Percentiles rank a stretch among this genome's conserved stretches.
phyloP scores from a whole-genome alignment of 2,888 invertebrate species.

The Cerceris ruficornis region DNA sequence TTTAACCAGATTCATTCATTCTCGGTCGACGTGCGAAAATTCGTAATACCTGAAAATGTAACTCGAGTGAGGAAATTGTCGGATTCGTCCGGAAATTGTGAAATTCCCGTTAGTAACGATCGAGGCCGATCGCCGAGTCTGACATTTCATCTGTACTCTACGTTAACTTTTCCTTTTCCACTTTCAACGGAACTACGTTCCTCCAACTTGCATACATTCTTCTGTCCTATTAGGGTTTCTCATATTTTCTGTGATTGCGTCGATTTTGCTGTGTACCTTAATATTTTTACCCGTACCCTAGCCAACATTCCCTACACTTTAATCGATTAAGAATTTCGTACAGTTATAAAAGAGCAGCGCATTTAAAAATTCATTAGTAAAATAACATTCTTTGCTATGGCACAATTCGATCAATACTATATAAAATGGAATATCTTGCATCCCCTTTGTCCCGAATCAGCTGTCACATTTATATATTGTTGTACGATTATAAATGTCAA shows the following conservation, averaged over 20 bases:
- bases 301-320: too few relatives aligned
- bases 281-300: too few relatives aligned
- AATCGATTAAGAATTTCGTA: too few relatives aligned
- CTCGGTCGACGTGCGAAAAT: neutral
- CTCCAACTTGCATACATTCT: neutral
- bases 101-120: constrained; percentile 63
- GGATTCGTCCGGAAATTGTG: constrained; percentile 70
- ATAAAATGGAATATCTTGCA: too few relatives aligned
- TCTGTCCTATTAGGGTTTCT: neutral
- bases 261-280: constrained; percentile 2
- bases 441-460: too few relatives aligned
- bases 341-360: too few relatives aligned
- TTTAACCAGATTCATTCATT: constrained; percentile 15
- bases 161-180: constrained; percentile 1
- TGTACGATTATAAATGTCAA: too few relatives aligned
- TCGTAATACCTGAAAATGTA: constrained; percentile 13
- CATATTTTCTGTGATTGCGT: constrained; percentile 15
- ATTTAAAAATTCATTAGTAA: too few relatives aligned
- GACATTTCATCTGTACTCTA: neutral
- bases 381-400: too few relatives aligned
- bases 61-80: constrained; percentile 62
- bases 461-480: too few relatives aligned
- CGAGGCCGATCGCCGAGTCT: constrained; percentile 19
- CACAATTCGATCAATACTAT: too few relatives aligned
- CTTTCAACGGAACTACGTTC: constrained; percentile 6